Percentiles rank a stretch among this genome's conserved stretches.
These are phyloP conservation scores for Bombus affinis DNA, from an alignment of 1,140 invertebrate genomes.

Conservation along the genomic window DNA sequence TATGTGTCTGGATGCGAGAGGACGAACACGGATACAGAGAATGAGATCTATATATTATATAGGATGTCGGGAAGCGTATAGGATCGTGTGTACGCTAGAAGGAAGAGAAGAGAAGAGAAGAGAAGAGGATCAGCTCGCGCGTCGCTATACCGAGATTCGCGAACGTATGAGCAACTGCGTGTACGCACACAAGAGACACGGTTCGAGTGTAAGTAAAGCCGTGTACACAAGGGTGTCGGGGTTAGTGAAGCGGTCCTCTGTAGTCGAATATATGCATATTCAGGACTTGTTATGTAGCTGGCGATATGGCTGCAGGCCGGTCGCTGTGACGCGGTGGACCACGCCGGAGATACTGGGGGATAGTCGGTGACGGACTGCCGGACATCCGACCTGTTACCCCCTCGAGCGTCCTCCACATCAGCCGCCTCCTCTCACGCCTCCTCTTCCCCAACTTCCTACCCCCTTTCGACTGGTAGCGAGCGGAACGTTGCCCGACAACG, in stretches of 20 bases:
- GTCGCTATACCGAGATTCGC: constrained; percentile 10
- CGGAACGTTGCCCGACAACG: constrained; percentile 54
- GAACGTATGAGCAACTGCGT: constrained; percentile 29
- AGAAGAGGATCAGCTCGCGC: not conserved
- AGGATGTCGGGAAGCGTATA: not conserved
- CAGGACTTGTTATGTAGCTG: constrained; percentile 76
- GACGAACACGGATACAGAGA: constrained; percentile 15
- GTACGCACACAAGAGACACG: not conserved
- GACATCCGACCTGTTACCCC: constrained; percentile 81
- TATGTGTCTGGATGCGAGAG: not conserved
- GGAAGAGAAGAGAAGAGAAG: constrained; percentile 10
- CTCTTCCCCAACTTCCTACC: constrained; percentile 45
- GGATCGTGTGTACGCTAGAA: not conserved
- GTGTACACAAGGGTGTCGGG: constrained; percentile 34
- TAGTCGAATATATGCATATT: constrained; percentile 78
- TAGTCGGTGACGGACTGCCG: constrained; percentile 81
- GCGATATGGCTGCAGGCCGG: constrained; percentile 71
- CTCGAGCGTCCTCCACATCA: constrained; percentile 47
- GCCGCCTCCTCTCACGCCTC: constrained; percentile 21
- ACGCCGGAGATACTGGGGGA: constrained; percentile 75
- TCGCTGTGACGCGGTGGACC: constrained; percentile 62
- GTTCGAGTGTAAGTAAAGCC: not conserved
- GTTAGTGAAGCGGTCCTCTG: constrained; percentile 23
- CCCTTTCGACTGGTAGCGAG: constrained; percentile 23
- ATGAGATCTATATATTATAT: constrained; percentile 40